A percentile compares a stretch with the other conserved stretches of the same genome.
phyloP scores from a whole-genome alignment of 2,797 vertebrate species.

The Coluber constrictor region DNA sequence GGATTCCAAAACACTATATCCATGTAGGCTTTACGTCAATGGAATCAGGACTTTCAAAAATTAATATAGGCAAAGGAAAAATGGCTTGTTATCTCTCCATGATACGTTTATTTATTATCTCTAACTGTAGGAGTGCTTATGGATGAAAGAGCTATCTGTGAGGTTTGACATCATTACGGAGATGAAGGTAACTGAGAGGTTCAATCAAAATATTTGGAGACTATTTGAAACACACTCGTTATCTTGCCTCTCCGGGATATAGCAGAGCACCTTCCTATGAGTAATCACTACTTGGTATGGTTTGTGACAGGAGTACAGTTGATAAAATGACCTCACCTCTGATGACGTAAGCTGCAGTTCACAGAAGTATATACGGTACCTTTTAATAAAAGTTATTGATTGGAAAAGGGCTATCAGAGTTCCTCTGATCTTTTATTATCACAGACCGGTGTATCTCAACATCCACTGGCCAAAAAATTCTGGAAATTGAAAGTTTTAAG shows the following conservation, averaged over 20 bases:
- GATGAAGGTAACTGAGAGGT: neutral
- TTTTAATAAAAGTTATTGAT: neutral
- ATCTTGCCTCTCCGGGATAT: neutral
- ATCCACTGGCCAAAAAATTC: neutral
- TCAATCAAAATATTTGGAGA: neutral
- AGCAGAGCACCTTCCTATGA: neutral
- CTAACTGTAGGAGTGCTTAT: neutral
- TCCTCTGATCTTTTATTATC: neutral
- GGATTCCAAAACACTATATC: neutral
- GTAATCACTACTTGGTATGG: neutral
- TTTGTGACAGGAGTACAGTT: neutral
- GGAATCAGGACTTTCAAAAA: neutral
- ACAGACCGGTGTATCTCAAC: neutral
- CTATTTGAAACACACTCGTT: neutral
- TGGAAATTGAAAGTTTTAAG: neutral
- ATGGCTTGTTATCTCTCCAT: neutral
- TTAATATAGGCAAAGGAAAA: neutral
- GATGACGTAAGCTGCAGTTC: neutral
- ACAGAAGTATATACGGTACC: neutral
- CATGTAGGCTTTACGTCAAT: neutral
- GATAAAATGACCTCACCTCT: neutral
- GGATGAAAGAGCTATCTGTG: neutral
- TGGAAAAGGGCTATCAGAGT: neutral
- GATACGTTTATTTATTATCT: neutral
- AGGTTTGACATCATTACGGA: neutral